Percentiles rank a stretch among this genome's conserved stretches.
Evolutionary conservation across 2,113 vertebrate species (phyloP).

Genomic region (Irena cyanogastra): DNA sequence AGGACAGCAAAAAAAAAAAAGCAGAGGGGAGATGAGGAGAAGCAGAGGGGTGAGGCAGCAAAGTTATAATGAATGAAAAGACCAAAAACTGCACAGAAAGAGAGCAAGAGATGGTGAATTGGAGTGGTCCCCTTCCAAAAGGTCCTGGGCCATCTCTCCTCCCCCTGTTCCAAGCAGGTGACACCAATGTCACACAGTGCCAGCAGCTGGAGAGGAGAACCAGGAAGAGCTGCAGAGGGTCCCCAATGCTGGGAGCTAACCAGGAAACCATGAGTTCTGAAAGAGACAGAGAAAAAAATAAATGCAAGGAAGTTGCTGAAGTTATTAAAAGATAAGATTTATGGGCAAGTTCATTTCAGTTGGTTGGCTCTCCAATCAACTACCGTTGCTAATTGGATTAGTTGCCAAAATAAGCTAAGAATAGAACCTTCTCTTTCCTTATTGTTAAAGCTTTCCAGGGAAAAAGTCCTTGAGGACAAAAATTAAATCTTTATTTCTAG

Average conservation of each 20-base stretch:
- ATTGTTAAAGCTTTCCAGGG: slow-evolving; percentile 50
- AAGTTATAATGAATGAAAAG: accelerated
- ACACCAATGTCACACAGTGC: not conserved
- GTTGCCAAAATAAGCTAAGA: slow-evolving; percentile 61
- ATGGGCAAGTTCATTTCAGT: slow-evolving; percentile 31
- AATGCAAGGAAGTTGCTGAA: slow-evolving; percentile 31
- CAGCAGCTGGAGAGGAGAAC: not conserved
- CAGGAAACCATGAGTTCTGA: slow-evolving; percentile 7
- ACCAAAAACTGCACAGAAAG: not conserved
- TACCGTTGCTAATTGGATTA: slow-evolving; percentile 54
- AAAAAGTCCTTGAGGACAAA: slow-evolving; percentile 13
- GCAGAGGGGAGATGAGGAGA: not conserved
- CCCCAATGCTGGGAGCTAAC: not conserved
- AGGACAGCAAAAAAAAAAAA: not conserved
- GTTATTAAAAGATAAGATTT: slow-evolving; percentile 63
- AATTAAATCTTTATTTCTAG: slow-evolving; percentile 51
- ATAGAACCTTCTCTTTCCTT: slow-evolving; percentile 38
- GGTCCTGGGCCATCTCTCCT: not conserved
- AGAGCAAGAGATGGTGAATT: not conserved
- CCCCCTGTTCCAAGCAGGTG: not conserved
- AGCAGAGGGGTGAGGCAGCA: not conserved
- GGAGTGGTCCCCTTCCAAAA: not conserved
- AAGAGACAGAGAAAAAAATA: not conserved
- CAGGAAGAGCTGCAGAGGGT: not conserved
- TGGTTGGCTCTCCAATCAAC: slow-evolving; percentile 33